A percentile compares a stretch with the other conserved stretches of the same genome.
These are phyloP conservation scores for Junco hyemalis DNA, from an alignment of 2,113 vertebrate genomes.

Conservation along the genomic window DNA sequence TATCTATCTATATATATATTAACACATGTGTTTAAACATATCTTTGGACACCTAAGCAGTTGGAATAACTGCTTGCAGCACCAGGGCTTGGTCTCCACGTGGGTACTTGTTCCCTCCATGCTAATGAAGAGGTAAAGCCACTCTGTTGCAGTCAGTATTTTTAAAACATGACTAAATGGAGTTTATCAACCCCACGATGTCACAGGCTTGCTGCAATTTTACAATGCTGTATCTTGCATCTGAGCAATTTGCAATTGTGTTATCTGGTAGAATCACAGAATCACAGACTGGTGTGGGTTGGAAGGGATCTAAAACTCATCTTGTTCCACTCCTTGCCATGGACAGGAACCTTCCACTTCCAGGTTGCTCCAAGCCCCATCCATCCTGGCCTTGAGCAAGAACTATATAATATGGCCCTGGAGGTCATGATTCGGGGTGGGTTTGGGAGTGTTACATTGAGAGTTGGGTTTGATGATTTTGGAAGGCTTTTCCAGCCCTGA, in stretches of 20 bases:
- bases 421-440: not conserved
- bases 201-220: not conserved
- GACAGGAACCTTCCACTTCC: not conserved
- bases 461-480: not conserved
- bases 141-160: not conserved
- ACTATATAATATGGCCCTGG: accelerated
- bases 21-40: accelerated
- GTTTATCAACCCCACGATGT: accelerated
- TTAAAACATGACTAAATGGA: accelerated
- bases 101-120: not conserved
- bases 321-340: not conserved
- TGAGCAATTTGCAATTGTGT: accelerated
- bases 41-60: not conserved
- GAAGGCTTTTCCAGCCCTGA: not conserved
- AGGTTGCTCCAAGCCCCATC: not conserved
- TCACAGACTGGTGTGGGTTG: not conserved
- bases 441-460: not conserved
- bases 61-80: not conserved
- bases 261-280: not conserved
- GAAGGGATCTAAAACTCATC: not conserved
- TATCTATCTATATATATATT: accelerated
- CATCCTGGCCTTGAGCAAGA: not conserved
- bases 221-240: accelerated
- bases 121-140: not conserved
- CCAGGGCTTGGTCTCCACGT: not conserved